phyloP scores from a whole-genome alignment of 2,113 vertebrate genomes.

The Cervus canadensis region DNA sequence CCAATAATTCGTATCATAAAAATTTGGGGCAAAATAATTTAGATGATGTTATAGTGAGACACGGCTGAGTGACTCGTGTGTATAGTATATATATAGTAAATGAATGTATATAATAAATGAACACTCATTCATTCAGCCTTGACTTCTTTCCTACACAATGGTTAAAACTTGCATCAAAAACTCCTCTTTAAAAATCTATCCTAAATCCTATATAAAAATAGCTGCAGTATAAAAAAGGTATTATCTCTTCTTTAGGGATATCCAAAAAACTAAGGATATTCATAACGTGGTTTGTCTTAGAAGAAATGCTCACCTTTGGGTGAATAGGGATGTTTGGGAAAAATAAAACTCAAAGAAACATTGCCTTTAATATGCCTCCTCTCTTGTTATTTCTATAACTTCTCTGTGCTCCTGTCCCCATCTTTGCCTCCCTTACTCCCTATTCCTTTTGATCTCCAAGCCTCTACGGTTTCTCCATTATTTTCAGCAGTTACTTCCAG shows the following conservation, averaged over 20 bases:
- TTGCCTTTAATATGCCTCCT: not conserved
- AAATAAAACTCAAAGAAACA: not conserved
- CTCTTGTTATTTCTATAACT: not conserved
- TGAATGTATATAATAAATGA: not conserved
- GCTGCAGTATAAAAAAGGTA: not conserved
- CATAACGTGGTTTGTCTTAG: not conserved
- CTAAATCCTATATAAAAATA: not conserved
- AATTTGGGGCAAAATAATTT: not conserved
- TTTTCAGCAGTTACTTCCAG: not conserved
- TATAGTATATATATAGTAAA: not conserved
- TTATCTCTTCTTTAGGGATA: not conserved
- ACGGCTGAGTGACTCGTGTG: not conserved
- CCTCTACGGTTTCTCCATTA: not conserved
- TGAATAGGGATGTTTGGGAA: not conserved
- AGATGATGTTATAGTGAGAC: not conserved
- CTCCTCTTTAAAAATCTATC: not conserved
- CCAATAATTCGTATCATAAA: not conserved
- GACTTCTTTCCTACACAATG: not conserved
- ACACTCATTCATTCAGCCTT: not conserved
- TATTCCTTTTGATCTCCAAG: not conserved
- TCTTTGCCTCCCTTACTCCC: not conserved
- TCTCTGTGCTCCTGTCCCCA: not conserved
- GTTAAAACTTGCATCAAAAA: slow-evolving; percentile 1
- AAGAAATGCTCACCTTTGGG: not conserved
- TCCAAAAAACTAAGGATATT: not conserved